phyloP scores from a whole-genome alignment of 2,888 invertebrate species.

The Sericinus montela region DNA sequence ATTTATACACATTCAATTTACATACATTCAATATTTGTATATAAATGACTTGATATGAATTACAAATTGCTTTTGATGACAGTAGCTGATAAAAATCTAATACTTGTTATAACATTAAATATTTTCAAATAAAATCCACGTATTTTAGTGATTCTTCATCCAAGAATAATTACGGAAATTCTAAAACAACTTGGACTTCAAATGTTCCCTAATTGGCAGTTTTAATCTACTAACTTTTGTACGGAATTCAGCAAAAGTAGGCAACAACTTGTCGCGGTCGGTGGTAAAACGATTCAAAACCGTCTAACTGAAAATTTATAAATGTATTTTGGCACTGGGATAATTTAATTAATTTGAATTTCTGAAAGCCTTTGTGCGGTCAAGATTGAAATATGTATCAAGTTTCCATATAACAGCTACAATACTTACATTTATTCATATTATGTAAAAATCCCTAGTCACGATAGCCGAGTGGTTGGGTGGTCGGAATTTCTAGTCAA shows the following conservation, averaged over 20 bases:
- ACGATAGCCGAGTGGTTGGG: too few relatives aligned
- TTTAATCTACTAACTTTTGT: constrained; percentile 78
- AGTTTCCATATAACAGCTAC: constrained; percentile 28
- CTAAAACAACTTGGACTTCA: constrained; percentile 75
- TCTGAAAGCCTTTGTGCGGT: constrained; percentile 41
- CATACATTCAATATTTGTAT: too few relatives aligned
- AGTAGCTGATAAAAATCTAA: neutral
- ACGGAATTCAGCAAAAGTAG: constrained; percentile 69
- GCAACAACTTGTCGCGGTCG: constrained; percentile 72
- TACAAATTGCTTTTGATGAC: too few relatives aligned
- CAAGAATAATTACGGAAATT: constrained; percentile 73
- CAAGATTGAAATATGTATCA: constrained; percentile 31
- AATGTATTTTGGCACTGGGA: constrained; percentile 61
- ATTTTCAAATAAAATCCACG: constrained; percentile 48
- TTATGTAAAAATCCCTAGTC: too few relatives aligned
- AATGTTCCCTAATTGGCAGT: constrained; percentile 76
- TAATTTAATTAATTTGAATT: constrained; percentile 56
- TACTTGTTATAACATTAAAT: constrained; percentile 35
- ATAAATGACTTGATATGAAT: too few relatives aligned
- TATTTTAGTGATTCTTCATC: constrained; percentile 64
- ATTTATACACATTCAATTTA: too few relatives aligned
- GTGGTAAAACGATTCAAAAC: constrained; percentile 66
- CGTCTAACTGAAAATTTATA: constrained; percentile 64
- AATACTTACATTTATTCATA: neutral
- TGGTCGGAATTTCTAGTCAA: too few relatives aligned